phyloP scores from a whole-genome alignment of 2,113 vertebrate genomes.

The Neodontobutis hainanensis region DNA sequence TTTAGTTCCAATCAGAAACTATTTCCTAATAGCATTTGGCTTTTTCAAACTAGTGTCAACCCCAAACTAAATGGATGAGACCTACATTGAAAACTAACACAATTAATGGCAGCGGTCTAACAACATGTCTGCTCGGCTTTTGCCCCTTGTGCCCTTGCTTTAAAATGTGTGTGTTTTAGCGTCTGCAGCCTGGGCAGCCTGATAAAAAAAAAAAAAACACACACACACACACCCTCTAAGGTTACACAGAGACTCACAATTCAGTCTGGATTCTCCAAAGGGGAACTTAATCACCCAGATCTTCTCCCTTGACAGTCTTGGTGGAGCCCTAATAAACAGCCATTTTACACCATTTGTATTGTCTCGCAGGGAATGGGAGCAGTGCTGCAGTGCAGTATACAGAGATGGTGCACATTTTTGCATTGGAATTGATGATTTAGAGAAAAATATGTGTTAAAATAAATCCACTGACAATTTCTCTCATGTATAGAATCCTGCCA shows the following conservation, averaged over 20 bases:
- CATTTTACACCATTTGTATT: slow-evolving; percentile 49
- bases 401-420: slow-evolving; percentile 10
- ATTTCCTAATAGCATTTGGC: too few relatives aligned
- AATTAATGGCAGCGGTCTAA: slow-evolving; percentile 38
- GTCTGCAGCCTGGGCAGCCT: slow-evolving; percentile 32
- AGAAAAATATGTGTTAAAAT: slow-evolving; percentile 31
- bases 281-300: slow-evolving; percentile 39
- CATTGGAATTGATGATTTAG: slow-evolving; percentile 24
- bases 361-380: slow-evolving; percentile 39
- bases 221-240: slow-evolving; percentile 28
- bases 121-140: slow-evolving; percentile 33
- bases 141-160: slow-evolving; percentile 23
- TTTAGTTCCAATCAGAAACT: too few relatives aligned
- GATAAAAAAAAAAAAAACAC: slow-evolving; percentile 53
- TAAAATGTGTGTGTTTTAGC: slow-evolving; percentile 7
- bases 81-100: slow-evolving; percentile 29
- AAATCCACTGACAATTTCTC: slow-evolving; percentile 16
- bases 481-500: slow-evolving; percentile 1
- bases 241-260: slow-evolving; percentile 4
- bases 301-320: slow-evolving; percentile 40
- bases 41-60: background rate
- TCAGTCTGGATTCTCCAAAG: slow-evolving; percentile 21
- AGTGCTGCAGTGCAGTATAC: slow-evolving; percentile 16
- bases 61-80: slow-evolving; percentile 31
- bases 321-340: slow-evolving; percentile 44